Evolutionary conservation across 2,113 vertebrate species (phyloP).

Genomic region (Amia ocellicauda): DNA sequence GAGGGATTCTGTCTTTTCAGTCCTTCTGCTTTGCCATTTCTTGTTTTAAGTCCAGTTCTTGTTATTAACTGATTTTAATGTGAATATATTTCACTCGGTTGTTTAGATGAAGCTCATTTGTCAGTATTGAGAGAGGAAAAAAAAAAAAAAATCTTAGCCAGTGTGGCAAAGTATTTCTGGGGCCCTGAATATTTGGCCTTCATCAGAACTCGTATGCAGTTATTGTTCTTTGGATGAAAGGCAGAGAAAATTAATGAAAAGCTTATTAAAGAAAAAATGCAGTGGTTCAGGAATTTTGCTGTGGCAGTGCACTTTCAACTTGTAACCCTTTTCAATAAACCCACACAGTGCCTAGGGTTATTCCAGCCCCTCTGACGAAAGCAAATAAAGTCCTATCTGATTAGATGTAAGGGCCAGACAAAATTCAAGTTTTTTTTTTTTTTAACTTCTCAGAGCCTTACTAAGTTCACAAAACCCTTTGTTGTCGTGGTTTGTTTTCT

Average conservation of each 20-base stretch:
- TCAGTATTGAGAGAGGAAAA: too few species aligned
- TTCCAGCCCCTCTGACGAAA: not conserved
- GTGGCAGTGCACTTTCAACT: slow-evolving; percentile 22
- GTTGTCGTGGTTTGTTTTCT: slow-evolving; percentile 32
- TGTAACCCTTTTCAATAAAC: slow-evolving; percentile 25
- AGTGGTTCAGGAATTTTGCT: slow-evolving; percentile 25
- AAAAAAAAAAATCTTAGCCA: too few species aligned
- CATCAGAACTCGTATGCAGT: not conserved
- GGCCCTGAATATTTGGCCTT: too few species aligned
- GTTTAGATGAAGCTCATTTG: too few species aligned
- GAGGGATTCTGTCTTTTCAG: too few species aligned
- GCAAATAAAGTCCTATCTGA: slow-evolving; percentile 32
- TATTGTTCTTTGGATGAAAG: not conserved
- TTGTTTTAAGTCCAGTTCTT: too few species aligned
- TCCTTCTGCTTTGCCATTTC: too few species aligned
- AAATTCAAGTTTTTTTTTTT: not conserved
- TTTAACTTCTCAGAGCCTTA: slow-evolving; percentile 31
- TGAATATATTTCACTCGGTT: too few species aligned
- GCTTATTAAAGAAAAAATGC: slow-evolving; percentile 28
- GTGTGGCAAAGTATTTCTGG: too few species aligned
- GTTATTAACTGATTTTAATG: too few species aligned
- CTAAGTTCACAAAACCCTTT: slow-evolving; percentile 37
- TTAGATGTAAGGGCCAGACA: slow-evolving; percentile 44
- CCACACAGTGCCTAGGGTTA: slow-evolving; percentile 23
- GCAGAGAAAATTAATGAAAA: slow-evolving; percentile 11